These are phyloP conservation scores for Acronicta psi DNA, from an alignment of 2,888 invertebrate genomes.

Conservation along the genomic window DNA sequence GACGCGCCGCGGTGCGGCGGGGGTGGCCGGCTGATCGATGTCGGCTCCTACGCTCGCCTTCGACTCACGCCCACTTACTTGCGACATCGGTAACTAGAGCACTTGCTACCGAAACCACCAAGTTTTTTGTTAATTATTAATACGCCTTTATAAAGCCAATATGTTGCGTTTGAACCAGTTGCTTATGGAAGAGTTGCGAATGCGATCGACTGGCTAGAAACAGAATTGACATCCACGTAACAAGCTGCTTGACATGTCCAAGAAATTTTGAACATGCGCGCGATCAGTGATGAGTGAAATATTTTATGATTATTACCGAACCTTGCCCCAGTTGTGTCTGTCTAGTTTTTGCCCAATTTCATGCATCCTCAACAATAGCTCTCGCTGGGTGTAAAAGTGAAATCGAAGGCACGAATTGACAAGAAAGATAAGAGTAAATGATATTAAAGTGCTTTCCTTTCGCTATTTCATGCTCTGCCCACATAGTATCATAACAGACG, in stretches of 20 bases:
- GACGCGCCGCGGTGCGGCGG: slow-evolving; percentile 58
- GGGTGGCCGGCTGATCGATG: slow-evolving; percentile 79
- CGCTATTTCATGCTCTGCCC: slow-evolving; percentile 63
- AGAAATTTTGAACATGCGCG: slow-evolving; percentile 29
- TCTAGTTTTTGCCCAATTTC: slow-evolving; percentile 43
- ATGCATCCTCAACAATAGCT: slow-evolving; percentile 41
- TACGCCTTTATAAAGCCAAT: slow-evolving; percentile 67
- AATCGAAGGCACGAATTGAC: slow-evolving; percentile 44
- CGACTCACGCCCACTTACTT: slow-evolving; percentile 80
- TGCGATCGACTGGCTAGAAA: slow-evolving; percentile 48
- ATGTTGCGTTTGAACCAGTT: slow-evolving; percentile 64
- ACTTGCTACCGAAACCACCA: slow-evolving; percentile 74
- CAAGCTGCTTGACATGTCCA: slow-evolving; percentile 40
- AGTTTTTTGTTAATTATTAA: slow-evolving; percentile 77
- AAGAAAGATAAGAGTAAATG: slow-evolving; percentile 44
- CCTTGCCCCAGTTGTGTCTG: slow-evolving; percentile 36
- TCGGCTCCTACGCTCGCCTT: slow-evolving; percentile 79
- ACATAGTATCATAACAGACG: slow-evolving; percentile 64
- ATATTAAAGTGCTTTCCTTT: slow-evolving; percentile 58
- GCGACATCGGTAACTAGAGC: slow-evolving; percentile 83
- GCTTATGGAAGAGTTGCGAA: slow-evolving; percentile 58
- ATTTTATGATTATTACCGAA: slow-evolving; percentile 35
- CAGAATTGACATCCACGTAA: slow-evolving; percentile 52
- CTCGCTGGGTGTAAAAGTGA: slow-evolving; percentile 41
- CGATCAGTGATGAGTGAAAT: slow-evolving; percentile 36